phyloP scores from a whole-genome alignment of 2,797 vertebrate species.

The Macroramphosus scolopax region DNA sequence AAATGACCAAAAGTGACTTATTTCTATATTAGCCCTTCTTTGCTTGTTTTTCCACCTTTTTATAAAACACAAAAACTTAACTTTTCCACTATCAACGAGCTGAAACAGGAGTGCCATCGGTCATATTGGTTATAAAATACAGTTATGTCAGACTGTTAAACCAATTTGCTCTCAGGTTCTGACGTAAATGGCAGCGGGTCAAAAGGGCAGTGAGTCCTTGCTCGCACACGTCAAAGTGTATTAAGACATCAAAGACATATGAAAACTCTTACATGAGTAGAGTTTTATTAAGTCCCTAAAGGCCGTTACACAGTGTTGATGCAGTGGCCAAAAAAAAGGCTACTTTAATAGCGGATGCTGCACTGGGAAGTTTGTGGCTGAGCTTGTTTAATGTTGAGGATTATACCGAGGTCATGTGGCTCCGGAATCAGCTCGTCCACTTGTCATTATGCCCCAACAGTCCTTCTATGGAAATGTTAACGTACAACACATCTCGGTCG shows the following conservation, averaged over 20 bases:
- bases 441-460: no score
- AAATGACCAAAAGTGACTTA: not conserved
- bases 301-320: not conserved
- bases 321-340: not conserved
- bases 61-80: not conserved
- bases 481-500: no score
- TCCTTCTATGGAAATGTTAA: no score
- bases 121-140: conserved; percentile 11
- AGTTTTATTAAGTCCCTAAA: conserved; percentile 13
- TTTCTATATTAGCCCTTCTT: no score
- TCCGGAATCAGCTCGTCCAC: no score
- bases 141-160: conserved; percentile 31
- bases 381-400: not conserved
- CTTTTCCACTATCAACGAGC: conserved; percentile 5
- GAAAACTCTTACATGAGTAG: not conserved
- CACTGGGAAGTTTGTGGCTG: no score
- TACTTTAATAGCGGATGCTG: no score
- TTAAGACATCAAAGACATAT: conserved; percentile 18
- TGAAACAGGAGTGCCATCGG: conserved; percentile 5
- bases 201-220: not conserved
- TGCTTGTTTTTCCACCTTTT: no score
- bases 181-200: conserved; percentile 10
- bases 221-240: conserved; percentile 2
- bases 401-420: no score
- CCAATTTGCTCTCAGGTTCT: conserved; percentile 14